phyloP scores from a whole-genome alignment of 1,140 invertebrate species.

The Sitobion miscanthi region DNA sequence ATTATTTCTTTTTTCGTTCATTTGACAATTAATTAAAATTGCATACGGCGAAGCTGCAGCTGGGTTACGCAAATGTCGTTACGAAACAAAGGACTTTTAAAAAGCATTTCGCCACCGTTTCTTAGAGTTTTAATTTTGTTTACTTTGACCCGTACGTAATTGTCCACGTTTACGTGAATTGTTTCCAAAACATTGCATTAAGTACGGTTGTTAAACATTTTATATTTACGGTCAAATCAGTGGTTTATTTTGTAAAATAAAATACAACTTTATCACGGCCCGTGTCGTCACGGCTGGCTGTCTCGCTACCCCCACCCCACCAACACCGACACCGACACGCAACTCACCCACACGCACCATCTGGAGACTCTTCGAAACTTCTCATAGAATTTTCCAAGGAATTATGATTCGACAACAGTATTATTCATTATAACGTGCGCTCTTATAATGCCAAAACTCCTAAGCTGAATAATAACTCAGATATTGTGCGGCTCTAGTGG shows the following conservation, averaged over 20 bases:
- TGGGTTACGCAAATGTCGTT: background rate
- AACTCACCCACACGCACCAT: background rate
- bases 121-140: background rate
- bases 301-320: background rate
- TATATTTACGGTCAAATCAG: slow-evolving; percentile 20
- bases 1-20: background rate
- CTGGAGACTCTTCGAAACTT: background rate
- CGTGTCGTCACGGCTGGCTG: background rate
- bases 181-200: slow-evolving; percentile 26
- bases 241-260: slow-evolving; percentile 5
- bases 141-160: background rate
- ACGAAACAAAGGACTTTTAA: background rate
- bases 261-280: background rate
- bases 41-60: background rate
- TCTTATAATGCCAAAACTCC: background rate
- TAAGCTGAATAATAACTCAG: background rate
- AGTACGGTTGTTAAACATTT: slow-evolving; percentile 18
- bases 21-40: background rate
- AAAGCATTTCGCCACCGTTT: background rate
- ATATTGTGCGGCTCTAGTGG: background rate
- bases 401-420: slow-evolving; percentile 21
- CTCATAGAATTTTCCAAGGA: background rate
- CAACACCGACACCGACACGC: background rate
- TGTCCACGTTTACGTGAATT: slow-evolving; percentile 6
- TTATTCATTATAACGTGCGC: background rate